A percentile compares a stretch with the other conserved stretches of the same genome.
Conservation (phyloP, 2,113 vertebrate species). For the Pan troglodytes region NHGRI_mPanTro3-v2.1_pri NC_072404.2:7339501-7340000, state of each 20-base stretch:
- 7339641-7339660: too few relatives aligned
- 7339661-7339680: background rate
- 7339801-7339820: fast-evolving
- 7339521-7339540: background rate
- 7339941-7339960: too few relatives aligned
- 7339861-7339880: too few relatives aligned
- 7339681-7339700: fast-evolving
- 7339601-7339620: fast-evolving
- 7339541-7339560: fast-evolving
- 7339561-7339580: background rate
- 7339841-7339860: too few relatives aligned
- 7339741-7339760: background rate
- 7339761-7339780: background rate
- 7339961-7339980: too few relatives aligned
- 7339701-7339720: too few relatives aligned
- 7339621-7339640: background rate
- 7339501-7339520: too few relatives aligned
- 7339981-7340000: too few relatives aligned
- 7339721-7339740: background rate
- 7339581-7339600: background rate
- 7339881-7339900: too few relatives aligned
- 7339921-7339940: too few relatives aligned
- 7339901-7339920: too few relatives aligned
- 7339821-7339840: fast-evolving
- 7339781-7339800: fast-evolving